These are phyloP conservation scores for Ectobius pallidus DNA, from an alignment of 2,888 invertebrate species.

Conservation along the genomic window DNA sequence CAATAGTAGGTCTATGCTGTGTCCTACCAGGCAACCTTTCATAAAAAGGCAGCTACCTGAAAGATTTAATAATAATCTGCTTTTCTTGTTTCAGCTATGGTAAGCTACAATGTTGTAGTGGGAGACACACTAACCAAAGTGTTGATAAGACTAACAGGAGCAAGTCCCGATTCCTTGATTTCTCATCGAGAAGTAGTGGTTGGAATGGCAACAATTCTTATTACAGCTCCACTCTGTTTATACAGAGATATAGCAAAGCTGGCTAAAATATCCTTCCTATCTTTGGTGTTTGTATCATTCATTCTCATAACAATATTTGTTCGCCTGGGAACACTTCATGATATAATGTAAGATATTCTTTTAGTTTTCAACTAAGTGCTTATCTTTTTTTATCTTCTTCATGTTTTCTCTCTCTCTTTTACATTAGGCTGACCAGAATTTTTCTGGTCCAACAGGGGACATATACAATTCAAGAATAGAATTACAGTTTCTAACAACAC, in stretches of 20 bases:
- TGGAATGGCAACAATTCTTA: slow-evolving; percentile 70
- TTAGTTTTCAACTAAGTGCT: background rate
- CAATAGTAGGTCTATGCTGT: no score
- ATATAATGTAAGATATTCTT: slow-evolving; percentile 64
- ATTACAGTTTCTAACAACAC: no score
- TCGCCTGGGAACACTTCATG: slow-evolving; percentile 63
- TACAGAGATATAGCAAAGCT: slow-evolving; percentile 76
- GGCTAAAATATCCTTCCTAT: slow-evolving; percentile 71
- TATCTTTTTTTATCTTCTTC: slow-evolving; percentile 34
- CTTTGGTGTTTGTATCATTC: slow-evolving; percentile 73
- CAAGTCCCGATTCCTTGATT: slow-evolving; percentile 60
- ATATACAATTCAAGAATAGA: no score
- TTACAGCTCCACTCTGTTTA: slow-evolving; percentile 79
- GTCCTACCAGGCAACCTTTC: no score
- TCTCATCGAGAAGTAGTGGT: slow-evolving; percentile 72
- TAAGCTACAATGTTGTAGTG: slow-evolving; percentile 86
- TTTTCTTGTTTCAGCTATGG: slow-evolving; percentile 82
- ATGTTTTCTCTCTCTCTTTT: slow-evolving; percentile 36
- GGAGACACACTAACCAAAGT: slow-evolving; percentile 87
- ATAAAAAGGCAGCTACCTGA: no score
- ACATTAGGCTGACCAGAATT: no score
- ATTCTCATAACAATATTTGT: slow-evolving; percentile 70
- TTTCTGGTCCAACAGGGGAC: no score
- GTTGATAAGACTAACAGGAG: slow-evolving; percentile 70
- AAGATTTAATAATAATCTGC: no score